Evolutionary conservation across 2,797 vertebrate genomes (phyloP).

Genomic region (Enteromius anoplus): DNA sequence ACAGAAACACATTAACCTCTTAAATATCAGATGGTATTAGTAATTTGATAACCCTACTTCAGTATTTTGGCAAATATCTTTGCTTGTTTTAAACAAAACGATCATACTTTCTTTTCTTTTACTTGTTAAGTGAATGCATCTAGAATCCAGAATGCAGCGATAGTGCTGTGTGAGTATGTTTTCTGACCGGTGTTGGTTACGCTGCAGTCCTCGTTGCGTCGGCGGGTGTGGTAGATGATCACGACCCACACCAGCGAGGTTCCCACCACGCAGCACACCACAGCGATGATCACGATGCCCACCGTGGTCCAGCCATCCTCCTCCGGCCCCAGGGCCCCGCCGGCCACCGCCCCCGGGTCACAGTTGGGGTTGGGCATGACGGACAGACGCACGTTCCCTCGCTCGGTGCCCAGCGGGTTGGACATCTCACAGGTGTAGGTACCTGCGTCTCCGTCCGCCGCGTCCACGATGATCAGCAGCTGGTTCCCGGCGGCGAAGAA

Average conservation of each 20-base stretch:
- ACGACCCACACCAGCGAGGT: slow-evolving; percentile 98
- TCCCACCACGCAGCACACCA: slow-evolving; percentile 98
- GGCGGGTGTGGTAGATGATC: slow-evolving; percentile 97
- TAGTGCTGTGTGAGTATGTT: no score
- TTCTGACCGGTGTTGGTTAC: slow-evolving; percentile 94
- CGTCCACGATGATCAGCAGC: slow-evolving; percentile 94
- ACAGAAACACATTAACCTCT: background rate
- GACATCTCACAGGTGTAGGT: slow-evolving; percentile 98
- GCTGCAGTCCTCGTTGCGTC: slow-evolving; percentile 93
- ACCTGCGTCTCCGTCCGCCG: slow-evolving; percentile 86
- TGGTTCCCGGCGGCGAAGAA: slow-evolving; percentile 97
- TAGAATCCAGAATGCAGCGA: slow-evolving; percentile 25
- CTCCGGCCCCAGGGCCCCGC: slow-evolving; percentile 64
- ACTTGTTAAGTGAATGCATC: background rate
- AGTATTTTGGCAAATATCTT: no score
- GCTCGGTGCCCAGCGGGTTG: slow-evolving; percentile 90
- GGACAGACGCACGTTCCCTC: slow-evolving; percentile 87
- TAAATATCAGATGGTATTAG: no score
- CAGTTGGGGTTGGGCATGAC: slow-evolving; percentile 93
- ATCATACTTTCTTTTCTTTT: no score
- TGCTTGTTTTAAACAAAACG: no score
- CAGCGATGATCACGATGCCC: slow-evolving; percentile 95
- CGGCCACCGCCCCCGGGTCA: slow-evolving; percentile 80
- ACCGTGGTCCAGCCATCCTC: slow-evolving; percentile 93
- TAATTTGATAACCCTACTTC: no score